Base-by-base conservation (phyloP, 2,797 vertebrate species). In the Hybognathus amarus region DNA sequence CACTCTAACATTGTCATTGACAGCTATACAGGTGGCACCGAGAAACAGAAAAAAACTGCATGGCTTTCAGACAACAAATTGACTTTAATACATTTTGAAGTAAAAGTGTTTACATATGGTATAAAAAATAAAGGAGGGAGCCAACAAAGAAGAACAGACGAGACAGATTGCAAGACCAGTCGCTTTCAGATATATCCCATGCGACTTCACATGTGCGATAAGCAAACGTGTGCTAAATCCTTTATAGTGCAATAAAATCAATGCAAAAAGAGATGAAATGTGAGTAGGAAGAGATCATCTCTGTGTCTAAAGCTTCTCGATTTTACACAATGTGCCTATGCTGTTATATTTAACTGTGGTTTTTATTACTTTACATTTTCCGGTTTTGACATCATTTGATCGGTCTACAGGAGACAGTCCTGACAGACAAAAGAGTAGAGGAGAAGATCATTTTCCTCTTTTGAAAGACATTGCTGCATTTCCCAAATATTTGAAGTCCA, bases 31-130 rank as follows among this genome's bases (percentile, higher is more conserved):
- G n/a, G 67, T 24, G 22, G 8, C 11, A 52, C 2, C 6, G n/a
- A 42, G 20, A 22, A 80, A 71, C 67, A 86, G 68, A 56, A 79
- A 67, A 63, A 54, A 82, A 82, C 33, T 69, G 30, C n/a, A 66
- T 42, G 52, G 61, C 50, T 79, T 86, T 86, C 96, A 97, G 96
- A 97, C 96, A 95, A 96, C 95, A 94, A 94, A 92, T 95, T 95
- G 95, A 95, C 91, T 95, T 95, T 97, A 96, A 96, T 97, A 98
- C 95, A 97, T 93, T 93, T 96, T 83, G 70, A 96, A 96, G 92
- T 97, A 96, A 97, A 97, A 97, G 96, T 96, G 93, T 96, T 97
- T 96, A 97, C 97, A 97, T 96, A 98, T 97, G 96, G 95, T 98
- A 98, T 97, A 98, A 99, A 99, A 99, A 98, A 98, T 98, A 97